These are phyloP conservation scores for Dorcus parallelipipedus DNA, from an alignment of 2,888 invertebrate genomes.

Conservation along the genomic window DNA sequence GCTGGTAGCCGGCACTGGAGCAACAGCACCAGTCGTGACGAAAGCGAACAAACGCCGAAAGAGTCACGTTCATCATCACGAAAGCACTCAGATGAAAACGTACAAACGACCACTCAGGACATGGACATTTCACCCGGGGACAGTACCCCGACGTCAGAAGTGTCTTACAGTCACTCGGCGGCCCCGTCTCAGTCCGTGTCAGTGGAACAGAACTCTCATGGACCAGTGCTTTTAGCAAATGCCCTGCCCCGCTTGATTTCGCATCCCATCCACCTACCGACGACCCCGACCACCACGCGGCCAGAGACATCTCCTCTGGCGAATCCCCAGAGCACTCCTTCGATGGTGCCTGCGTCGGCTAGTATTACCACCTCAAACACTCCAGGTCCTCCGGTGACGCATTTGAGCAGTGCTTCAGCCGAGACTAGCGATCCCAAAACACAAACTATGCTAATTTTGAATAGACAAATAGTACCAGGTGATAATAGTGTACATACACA, in stretches of 20 bases:
- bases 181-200: conserved; percentile 14
- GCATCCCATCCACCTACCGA: conserved; percentile 48
- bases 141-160: conserved; percentile 83
- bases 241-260: conserved; percentile 64
- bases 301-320: conserved; percentile 36
- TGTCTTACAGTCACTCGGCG: conserved; percentile 57
- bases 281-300: conserved; percentile 41
- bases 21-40: conserved; percentile 23
- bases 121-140: conserved; percentile 94
- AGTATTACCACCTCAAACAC: conserved; percentile 50
- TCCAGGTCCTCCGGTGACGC: conserved; percentile 37
- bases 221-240: conserved; percentile 63
- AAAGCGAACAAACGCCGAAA: conserved; percentile 22
- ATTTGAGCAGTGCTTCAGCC: conserved; percentile 10
- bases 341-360: conserved; percentile 42
- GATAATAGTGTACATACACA: conserved; percentile 40
- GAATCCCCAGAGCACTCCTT: conserved; percentile 28
- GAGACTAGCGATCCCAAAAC: conserved; percentile 30
- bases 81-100: conserved; percentile 34
- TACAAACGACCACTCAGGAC: conserved; percentile 58
- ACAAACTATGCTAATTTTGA: conserved; percentile 26
- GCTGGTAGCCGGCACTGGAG: conserved; percentile 43
- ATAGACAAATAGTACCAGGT: conserved; percentile 27
- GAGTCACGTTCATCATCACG: conserved; percentile 39
- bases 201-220: conserved; percentile 36